Evolutionary conservation across 2,113 vertebrate species (phyloP), one percentile per base, ranked within the genome.

Genomic region (Lipotes vexillifer): DNA sequence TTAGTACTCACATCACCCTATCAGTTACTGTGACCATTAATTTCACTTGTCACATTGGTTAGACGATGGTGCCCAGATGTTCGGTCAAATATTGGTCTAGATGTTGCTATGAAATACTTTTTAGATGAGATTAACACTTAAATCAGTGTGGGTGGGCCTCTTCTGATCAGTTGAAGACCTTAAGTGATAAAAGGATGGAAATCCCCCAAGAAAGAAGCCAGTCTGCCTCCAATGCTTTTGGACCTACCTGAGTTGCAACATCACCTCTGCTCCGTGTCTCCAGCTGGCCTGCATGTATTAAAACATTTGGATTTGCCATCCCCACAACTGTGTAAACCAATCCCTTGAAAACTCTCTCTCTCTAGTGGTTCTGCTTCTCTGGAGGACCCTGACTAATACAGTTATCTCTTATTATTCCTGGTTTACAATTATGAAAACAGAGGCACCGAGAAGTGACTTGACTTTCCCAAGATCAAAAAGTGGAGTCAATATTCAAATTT

Each of bases 61-160:
- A n/a, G 33, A 18, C 0, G 2, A 21, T 1, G 2, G 46, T 14
- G 49, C 12, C n/a, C 20, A 18, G 33, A 1, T 21, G 55, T 21
- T 59, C 17, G 27, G 11, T 38, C 27, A 33, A 77, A 55, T 25
- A 66, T 4, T 38, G 49, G 20, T n/a, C 23, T 20, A 69, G 68
- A 88, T 69, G 18, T 44, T 49, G 9, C 38, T 91, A 6, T 18
- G 41, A 71, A 20, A 20, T n/a, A 59, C 44, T 59, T 88, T 88
- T 88, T 20, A 61, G 7, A n/a, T 15, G 68, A 88, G 38, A 33
- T n/a, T 44, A 72, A 3, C 21, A 41, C 41, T 55, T 49, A 52
- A 69, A 44, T 31, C 20, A 57, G 20, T 33, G 21, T 71, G 15
- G 3, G 5, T 25, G 33, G 23, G 9, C 25, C 8, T 88, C 36